Conservation (phyloP, 2,797 vertebrate genomes). For the Arrhamphus sclerolepis region DNA sequence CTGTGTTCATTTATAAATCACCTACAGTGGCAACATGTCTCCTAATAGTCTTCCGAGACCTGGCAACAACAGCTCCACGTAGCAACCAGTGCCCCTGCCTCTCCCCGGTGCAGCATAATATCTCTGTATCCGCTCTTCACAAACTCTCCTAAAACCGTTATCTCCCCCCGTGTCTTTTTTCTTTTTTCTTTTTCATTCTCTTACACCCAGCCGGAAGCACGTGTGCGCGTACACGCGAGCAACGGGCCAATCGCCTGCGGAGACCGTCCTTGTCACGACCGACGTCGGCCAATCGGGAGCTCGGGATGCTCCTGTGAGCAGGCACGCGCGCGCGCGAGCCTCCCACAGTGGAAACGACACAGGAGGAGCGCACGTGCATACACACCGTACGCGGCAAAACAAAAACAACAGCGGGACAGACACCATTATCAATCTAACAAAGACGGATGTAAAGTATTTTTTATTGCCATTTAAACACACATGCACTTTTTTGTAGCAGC, state of each 20-base stretch:
- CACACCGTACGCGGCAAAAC: conserved; percentile 44
- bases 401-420: conserved; percentile 46
- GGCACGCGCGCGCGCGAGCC: conserved; percentile 17
- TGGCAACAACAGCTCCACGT: conserved; percentile 71
- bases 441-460: too few species aligned
- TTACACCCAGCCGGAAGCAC: conserved; percentile 88
- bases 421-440: not conserved
- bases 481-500: too few species aligned
- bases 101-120: conserved; percentile 74
- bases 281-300: conserved; percentile 83
- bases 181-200: conserved; percentile 64
- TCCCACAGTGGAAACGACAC: conserved; percentile 6
- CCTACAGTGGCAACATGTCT: conserved; percentile 78
- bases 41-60: conserved; percentile 69
- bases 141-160: conserved; percentile 89
- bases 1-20: conserved; percentile 41
- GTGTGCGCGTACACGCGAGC: conserved; percentile 87
- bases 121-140: conserved; percentile 86
- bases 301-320: conserved; percentile 38
- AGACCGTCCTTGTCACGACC: conserved; percentile 76
- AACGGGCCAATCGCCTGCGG: conserved; percentile 81
- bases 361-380: conserved; percentile 32
- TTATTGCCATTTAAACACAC: too few species aligned
- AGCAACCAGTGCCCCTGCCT: conserved; percentile 53
- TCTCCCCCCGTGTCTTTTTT: conserved; percentile 29